These are phyloP conservation scores for Archilochus colubris DNA, from an alignment of 2,113 vertebrate genomes.

Conservation along the genomic window DNA sequence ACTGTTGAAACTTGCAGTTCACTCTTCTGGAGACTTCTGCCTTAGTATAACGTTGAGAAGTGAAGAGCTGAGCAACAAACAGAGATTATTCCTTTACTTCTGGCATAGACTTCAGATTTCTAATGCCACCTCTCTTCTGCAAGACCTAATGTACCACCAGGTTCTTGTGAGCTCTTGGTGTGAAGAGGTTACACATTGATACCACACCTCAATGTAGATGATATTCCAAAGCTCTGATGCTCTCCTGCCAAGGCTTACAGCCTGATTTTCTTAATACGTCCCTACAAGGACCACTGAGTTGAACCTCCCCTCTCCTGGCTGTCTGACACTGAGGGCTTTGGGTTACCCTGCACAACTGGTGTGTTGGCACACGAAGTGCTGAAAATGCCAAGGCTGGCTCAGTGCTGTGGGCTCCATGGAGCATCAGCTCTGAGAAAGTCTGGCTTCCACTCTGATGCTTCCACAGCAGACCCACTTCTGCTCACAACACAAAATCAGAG, in stretches of 20 bases:
- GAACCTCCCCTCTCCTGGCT: neutral
- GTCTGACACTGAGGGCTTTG: neutral
- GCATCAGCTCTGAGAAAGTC: neutral
- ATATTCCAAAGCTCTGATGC: neutral
- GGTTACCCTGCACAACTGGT: neutral
- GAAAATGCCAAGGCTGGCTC: neutral
- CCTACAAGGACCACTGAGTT: neutral
- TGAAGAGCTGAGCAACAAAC: neutral
- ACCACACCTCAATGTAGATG: neutral
- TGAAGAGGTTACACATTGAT: neutral
- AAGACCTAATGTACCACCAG: neutral
- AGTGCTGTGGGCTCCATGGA: neutral
- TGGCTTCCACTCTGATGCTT: neutral
- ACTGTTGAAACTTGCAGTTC: neutral
- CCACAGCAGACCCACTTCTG: neutral
- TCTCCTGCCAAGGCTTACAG: neutral
- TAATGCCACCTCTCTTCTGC: neutral
- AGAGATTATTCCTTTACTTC: neutral
- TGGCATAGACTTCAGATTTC: neutral
- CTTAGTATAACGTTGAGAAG: neutral
- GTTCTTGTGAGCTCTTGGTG: neutral
- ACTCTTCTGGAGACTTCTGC: neutral
- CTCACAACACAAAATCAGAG: neutral
- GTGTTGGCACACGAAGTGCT: fast-evolving
- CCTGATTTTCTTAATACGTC: neutral